Percentiles rank a stretch among this genome's conserved stretches.
These are phyloP conservation scores for Carapus acus DNA, from an alignment of 2,797 vertebrate species.

Conservation along the genomic window DNA sequence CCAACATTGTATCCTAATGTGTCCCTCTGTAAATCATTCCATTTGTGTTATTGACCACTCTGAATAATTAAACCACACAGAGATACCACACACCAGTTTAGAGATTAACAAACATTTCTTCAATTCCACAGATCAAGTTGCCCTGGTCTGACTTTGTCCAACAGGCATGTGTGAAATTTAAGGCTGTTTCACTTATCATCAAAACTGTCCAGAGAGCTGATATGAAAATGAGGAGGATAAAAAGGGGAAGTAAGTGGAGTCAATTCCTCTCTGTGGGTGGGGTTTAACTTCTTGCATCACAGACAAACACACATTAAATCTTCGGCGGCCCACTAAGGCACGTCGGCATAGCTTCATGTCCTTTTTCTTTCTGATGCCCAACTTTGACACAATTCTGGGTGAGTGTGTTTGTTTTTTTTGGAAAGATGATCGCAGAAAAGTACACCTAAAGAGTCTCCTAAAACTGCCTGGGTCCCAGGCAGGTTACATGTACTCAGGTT, in stretches of 20 bases:
- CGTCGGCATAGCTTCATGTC: conserved; percentile 26
- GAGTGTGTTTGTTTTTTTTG: too few species aligned
- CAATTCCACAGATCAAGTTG: neutral
- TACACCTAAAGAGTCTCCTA: too few species aligned
- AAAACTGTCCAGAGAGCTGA: conserved; percentile 57
- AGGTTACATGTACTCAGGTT: too few species aligned
- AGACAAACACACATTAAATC: conserved; percentile 57
- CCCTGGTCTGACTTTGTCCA: too few species aligned
- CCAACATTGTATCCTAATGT: too few species aligned
- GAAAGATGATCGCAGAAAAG: too few species aligned
- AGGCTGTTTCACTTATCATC: conserved; percentile 45
- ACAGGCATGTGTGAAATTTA: conserved; percentile 36
- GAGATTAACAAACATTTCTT: too few species aligned
- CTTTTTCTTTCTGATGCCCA: conserved; percentile 31
- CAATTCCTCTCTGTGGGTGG: conserved; percentile 71
- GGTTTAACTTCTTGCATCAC: conserved; percentile 66
- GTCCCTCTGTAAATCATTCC: too few species aligned
- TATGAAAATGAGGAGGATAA: conserved; percentile 80
- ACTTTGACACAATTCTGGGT: conserved; percentile 37
- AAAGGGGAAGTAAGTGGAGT: conserved; percentile 74
- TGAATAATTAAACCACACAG: too few species aligned
- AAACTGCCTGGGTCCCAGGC: too few species aligned
- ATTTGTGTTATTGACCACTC: too few species aligned
- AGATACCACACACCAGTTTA: too few species aligned
- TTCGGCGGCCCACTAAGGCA: conserved; percentile 42